Evolutionary conservation across 2,113 vertebrate species (phyloP), one percentile per base, ranked within the genome.

Genomic region (Aphelocoma coerulescens): DNA sequence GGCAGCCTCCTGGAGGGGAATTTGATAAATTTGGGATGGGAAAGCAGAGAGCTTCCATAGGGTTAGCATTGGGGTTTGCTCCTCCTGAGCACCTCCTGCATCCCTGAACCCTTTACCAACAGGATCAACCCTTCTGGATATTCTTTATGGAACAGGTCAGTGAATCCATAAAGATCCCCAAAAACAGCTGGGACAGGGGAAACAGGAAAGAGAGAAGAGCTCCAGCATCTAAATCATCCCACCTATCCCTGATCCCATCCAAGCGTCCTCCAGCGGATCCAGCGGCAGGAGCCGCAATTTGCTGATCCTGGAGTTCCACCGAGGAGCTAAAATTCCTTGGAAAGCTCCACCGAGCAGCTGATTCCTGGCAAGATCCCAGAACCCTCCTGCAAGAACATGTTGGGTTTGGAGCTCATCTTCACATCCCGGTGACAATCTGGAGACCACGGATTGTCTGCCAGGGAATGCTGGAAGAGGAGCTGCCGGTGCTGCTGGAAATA

Each of bases 361-460:
- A 51, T 65, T 62, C 55, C 88, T 63, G 90, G 92, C 88, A 49
- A 52, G 77, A 43, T 26, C 69, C 84, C 91, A 95, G 69, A 48
- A 85, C 19, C 30, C 57, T 66, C 13, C 1, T 17, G 72, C 69
- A 51, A 43, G 92, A 93, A 89, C 88, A 78, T 3, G 48, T 12
- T 84, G 52, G 73, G 27, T 6, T 71, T 78, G 51, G 67, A 87
- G 73, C 87, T 88, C 57, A 8, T 89, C 92, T 69, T 62, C 77
- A 2, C 69, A 43, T 63, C 74, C 65, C 69, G 4, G 77, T 4
- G 58, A 39, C 85, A 89, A 94, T 76, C 94, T 66, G 88, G 48
- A 82, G 67, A 28, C 6, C 22, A 4, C 1, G 1, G 81, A 51
- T 59, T 27, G 1, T 8, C 20, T 55, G 77, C 90, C 93, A 88